A percentile compares a stretch with the other conserved stretches of the same genome.
Conservation (phyloP, 2,888 invertebrate genomes). For the Caenorhabditis japonica region DNA sequence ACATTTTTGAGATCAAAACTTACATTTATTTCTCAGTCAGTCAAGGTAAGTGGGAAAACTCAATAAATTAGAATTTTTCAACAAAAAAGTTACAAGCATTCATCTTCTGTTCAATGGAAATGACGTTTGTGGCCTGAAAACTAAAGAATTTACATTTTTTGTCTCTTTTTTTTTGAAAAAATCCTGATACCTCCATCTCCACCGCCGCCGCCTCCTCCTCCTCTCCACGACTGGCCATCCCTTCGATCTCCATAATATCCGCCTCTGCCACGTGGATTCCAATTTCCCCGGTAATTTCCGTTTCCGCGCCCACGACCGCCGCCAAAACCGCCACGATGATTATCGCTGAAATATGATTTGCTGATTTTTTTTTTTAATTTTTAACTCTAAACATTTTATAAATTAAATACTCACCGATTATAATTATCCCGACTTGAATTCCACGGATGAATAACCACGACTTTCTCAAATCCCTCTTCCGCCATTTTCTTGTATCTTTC, state of each 20-base stretch:
- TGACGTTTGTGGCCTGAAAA: constrained; percentile 4
- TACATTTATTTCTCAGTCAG: too few relatives aligned
- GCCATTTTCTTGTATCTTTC: constrained; percentile 34
- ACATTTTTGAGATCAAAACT: too few relatives aligned
- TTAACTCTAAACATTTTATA: not conserved
- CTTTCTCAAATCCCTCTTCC: constrained; percentile 33
- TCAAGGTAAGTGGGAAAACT: too few relatives aligned
- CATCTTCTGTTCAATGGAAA: not conserved
- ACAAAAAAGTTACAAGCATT: not conserved
- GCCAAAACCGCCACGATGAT: constrained; percentile 17
- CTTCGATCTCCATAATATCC: not conserved
- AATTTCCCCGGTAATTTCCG: constrained; percentile 16
- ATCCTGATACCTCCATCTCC: not conserved
- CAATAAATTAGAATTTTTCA: too few relatives aligned
- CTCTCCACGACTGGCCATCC: constrained; percentile 17
- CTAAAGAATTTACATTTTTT: not conserved
- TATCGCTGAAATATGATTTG: constrained; percentile 15
- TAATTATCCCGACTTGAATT: constrained; percentile 21
- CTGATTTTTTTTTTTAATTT: not conserved
- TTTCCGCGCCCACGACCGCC: constrained; percentile 15
- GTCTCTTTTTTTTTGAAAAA: too few relatives aligned
- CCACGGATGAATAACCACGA: constrained; percentile 47
- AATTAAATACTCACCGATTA: constrained; percentile 8
- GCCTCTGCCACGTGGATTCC: constrained; percentile 25
- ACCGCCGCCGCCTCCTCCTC: not conserved